Base-by-base conservation (phyloP, 2,113 vertebrate genomes). In the Vulpes vulpes region DNA sequence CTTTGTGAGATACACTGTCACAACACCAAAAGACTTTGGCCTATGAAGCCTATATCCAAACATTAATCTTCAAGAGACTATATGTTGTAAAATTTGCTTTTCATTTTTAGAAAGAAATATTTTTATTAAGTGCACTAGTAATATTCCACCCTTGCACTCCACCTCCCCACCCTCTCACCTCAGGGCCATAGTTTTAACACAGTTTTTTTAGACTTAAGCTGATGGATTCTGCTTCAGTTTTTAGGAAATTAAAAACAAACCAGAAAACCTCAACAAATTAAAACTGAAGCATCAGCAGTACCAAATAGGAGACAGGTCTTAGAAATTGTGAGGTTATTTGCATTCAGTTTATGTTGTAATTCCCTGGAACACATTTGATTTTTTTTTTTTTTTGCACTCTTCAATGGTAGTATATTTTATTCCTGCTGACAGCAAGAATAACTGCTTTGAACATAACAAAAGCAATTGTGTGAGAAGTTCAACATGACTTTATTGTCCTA, bases 361-460 rank as follows among this genome's bases (percentile, higher is more conserved):
- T 89, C 67, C n/a, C 78, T 64, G 67, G 74, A 95, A 92, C 62
- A 60, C 23, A 15, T 59, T 86, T 91, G 35, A 80, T 79, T 69
- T 92, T 79, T 87, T 51, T 65, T 35, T 30, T 65, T 71, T 49
- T 49, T 49, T 62, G 8, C 11, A 30, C 27, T 86, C 38, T 86
- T 73, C 35, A 51, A 8, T 62, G 80, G 55, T 49, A 65, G 69
- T 92, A 96, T 98, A 95, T 92, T 96, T 98, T 95, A 95, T 97
- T 95, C 49, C 30, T 53, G 11, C 62, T 98, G 92, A 97, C 92
- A 98, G 73, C 38, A 98, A 92, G 98, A 97, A 94, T 79, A 98
- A 96, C 96, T 98, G 86, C 71, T 97, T n/a, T 89, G 57, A 96
- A 96, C 78, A 96, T 71, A 98, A 95, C 71, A 97, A 96, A 89